These are phyloP conservation scores for Cladopsammia gracilis DNA, from an alignment of 64 coral and sea anemone species.

Conservation along the genomic window DNA sequence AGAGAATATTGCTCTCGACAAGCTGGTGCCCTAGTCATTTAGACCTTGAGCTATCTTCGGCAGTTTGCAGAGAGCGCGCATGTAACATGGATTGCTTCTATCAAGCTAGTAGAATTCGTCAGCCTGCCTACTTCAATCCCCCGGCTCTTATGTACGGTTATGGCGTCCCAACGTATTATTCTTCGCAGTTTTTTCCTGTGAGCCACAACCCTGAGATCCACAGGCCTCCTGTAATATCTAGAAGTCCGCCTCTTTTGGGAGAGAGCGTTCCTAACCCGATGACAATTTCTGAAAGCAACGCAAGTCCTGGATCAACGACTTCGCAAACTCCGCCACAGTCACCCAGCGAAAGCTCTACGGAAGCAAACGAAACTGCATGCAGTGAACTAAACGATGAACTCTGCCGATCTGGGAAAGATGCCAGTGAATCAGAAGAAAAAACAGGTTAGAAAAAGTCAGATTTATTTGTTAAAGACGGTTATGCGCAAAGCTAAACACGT, in stretches of 20 bases:
- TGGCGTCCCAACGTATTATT: slow-evolving; percentile 47
- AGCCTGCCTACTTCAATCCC: slow-evolving; percentile 22
- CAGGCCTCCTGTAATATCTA: neutral
- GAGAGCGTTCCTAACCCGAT: neutral
- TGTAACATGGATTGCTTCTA: slow-evolving; percentile 62
- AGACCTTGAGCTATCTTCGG: neutral
- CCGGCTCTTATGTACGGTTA: slow-evolving; percentile 54
- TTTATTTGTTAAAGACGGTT: neutral
- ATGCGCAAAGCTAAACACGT: neutral
- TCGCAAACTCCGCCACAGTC: slow-evolving; percentile 28
- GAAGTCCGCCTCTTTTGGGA: neutral
- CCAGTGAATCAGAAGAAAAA: slow-evolving; percentile 53
- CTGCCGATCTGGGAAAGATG: slow-evolving; percentile 23
- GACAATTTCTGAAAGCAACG: slow-evolving; percentile 34
- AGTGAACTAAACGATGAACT: neutral
- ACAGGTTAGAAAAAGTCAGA: slow-evolving; percentile 11
- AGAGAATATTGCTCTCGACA: slow-evolving; percentile 31
- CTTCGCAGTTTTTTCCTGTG: slow-evolving; percentile 46
- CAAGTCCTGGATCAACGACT: slow-evolving; percentile 29
- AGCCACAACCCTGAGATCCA: slow-evolving; percentile 19
- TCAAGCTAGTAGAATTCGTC: slow-evolving; percentile 33
- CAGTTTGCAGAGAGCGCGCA: neutral
- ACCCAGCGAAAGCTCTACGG: slow-evolving; percentile 12
- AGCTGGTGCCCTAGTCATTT: slow-evolving; percentile 31
- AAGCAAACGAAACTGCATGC: neutral